phyloP scores from a whole-genome alignment of 2,113 vertebrate genomes.

The Colius striatus region DNA sequence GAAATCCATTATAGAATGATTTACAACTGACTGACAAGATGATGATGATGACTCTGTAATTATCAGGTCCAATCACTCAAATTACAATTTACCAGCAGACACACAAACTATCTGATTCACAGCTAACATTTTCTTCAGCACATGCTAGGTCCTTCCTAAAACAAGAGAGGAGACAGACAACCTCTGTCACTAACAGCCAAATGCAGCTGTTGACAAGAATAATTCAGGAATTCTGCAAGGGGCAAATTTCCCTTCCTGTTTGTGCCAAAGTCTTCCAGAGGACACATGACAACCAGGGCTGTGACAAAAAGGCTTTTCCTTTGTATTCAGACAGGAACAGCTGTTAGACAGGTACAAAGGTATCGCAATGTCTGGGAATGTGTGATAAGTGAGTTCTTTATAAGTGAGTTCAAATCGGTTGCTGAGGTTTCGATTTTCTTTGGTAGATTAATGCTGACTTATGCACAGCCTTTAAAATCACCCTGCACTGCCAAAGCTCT shows the following conservation, averaged over 20 bases:
- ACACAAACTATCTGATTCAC: conserved; percentile 42
- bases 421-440: conserved; percentile 34
- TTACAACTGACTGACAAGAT: conserved; percentile 59
- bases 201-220: not conserved
- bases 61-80: conserved; percentile 43
- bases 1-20: conserved; percentile 33
- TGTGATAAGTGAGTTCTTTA: not conserved
- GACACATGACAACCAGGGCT: not conserved
- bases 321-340: not conserved
- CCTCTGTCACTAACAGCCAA: not conserved
- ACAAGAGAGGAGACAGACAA: not conserved
- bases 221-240: not conserved
- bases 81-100: conserved; percentile 55
- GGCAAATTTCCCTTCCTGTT: not conserved
- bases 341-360: conserved; percentile 31
- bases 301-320: not conserved
- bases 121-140: conserved; percentile 8
- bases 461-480: conserved; percentile 3
- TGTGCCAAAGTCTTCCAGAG: not conserved
- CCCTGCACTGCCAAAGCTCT: conserved; percentile 11
- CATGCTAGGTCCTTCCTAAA: not conserved
- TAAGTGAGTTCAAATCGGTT: not conserved
- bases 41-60: conserved; percentile 43
- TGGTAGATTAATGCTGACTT: conserved; percentile 41
- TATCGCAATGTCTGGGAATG: not conserved